A percentile compares a stretch with the other conserved stretches of the same genome.
Conservation (phyloP, 2,797 vertebrate genomes). For the Picus viridis region DNA sequence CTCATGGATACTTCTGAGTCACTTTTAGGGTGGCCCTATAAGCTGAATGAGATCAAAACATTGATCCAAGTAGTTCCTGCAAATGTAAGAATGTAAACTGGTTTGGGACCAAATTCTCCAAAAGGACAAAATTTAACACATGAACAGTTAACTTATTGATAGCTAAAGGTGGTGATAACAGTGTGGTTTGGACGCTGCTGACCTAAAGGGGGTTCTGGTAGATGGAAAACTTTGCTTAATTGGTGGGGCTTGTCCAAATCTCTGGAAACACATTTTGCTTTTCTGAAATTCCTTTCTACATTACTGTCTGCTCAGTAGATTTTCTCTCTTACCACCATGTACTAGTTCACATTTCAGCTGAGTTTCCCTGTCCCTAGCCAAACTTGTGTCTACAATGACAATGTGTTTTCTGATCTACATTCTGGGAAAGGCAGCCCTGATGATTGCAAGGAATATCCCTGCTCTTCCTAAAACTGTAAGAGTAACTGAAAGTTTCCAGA, state of each 20-base stretch:
- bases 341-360: not conserved
- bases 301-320: not conserved
- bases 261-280: not conserved
- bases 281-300: not conserved
- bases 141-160: not conserved
- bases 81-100: not conserved
- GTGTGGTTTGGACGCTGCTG: not conserved
- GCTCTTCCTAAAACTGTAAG: not conserved
- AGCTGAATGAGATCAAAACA: not conserved
- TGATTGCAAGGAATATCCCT: not conserved
- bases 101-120: not conserved
- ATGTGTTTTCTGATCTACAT: not conserved
- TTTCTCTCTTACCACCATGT: accelerated
- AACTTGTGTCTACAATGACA: accelerated
- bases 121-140: not conserved
- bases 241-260: not conserved
- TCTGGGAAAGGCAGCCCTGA: not conserved
- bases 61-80: not conserved
- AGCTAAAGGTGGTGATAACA: not conserved
- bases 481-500: not conserved
- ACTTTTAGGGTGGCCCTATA: not conserved
- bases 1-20: not conserved
- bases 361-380: not conserved
- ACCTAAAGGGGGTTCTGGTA: not conserved
- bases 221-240: not conserved